Evolutionary conservation across 1,140 invertebrate species (phyloP), one percentile per base, ranked within the genome.

Genomic region (Brachionus calyciflorus): DNA sequence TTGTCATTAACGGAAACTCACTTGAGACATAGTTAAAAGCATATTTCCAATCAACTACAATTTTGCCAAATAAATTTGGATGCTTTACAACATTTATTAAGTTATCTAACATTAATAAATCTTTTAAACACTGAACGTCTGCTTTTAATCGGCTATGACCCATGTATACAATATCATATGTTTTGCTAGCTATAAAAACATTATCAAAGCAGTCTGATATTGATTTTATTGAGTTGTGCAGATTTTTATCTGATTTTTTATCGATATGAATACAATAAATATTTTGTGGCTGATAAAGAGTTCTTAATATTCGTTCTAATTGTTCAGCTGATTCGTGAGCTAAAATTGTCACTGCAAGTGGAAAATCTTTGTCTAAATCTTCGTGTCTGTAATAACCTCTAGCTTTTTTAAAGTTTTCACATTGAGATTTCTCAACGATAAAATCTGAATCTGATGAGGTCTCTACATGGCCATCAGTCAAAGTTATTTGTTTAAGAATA

Each of bases 81-180:
- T 73, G 69, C 0, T 37, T 37, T 9, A 5, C 33, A n/a, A n/a
- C n/a, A 26, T 51, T 26, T 19, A 49, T 51, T 21, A 51, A 10
- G 6, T 44, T 48, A 7, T 70, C 10, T 9, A 70, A 51, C 19
- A 49, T 51, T 1, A 79, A 14, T 5, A 81, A 70, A 41, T 82
- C 81, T 37, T 65, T 28, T 80, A 83, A 79, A 75, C 81, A 82
- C 46, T 80, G 81, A 2, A 82, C 46, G 49, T 82, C 81, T 0
- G 81, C 81, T 26, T 78, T 55, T 12, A 81, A 68, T 51, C 79
- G 57, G 2, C 77, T 75, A 65, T 77, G 79, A 78, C 78, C 63
- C 2, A 77, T 79, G 33, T 80, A 81, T 12, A 79, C 63, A n/a
- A 83, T 78, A 46, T 79, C 77, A 33, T 80, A 81, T 14, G 53